phyloP scores from a whole-genome alignment of 1,140 invertebrate species.

The Thaumatotibia leucotreta region DNA sequence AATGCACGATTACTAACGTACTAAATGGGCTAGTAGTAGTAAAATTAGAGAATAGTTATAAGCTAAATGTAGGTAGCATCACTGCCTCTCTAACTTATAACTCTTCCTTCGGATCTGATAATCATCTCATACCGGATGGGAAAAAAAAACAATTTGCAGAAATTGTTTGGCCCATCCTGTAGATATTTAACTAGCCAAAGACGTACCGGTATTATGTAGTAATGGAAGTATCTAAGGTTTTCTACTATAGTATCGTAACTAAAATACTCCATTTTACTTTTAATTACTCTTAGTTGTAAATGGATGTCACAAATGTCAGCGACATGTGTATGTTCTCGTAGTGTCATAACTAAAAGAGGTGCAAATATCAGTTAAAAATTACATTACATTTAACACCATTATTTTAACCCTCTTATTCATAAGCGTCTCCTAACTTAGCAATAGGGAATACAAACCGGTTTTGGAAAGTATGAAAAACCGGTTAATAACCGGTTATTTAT shows the following conservation, averaged over 20 bases:
- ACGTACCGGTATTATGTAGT: neutral
- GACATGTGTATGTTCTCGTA: neutral
- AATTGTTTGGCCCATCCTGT: too few species aligned
- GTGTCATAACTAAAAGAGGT: neutral
- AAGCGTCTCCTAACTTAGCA: too few species aligned
- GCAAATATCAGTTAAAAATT: too few species aligned
- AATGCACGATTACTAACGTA: neutral
- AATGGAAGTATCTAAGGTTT: neutral
- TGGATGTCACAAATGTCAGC: neutral
- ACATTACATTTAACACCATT: too few species aligned
- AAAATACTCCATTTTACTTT: neutral
- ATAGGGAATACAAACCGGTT: neutral
- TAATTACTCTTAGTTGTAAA: neutral
- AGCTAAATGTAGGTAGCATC: neutral
- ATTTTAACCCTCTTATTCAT: too few species aligned
- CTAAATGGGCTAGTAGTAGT: neutral
- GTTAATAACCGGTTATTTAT: too few species aligned
- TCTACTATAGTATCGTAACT: neutral
- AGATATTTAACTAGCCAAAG: neutral
- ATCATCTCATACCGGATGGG: too few species aligned
- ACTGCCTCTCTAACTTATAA: neutral
- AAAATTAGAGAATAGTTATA: neutral
- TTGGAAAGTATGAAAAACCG: neutral
- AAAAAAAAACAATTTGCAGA: too few species aligned
- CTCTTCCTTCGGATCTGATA: neutral